Base-by-base conservation (phyloP, 2,797 vertebrate genomes). In the Anabas testudineus region DNA sequence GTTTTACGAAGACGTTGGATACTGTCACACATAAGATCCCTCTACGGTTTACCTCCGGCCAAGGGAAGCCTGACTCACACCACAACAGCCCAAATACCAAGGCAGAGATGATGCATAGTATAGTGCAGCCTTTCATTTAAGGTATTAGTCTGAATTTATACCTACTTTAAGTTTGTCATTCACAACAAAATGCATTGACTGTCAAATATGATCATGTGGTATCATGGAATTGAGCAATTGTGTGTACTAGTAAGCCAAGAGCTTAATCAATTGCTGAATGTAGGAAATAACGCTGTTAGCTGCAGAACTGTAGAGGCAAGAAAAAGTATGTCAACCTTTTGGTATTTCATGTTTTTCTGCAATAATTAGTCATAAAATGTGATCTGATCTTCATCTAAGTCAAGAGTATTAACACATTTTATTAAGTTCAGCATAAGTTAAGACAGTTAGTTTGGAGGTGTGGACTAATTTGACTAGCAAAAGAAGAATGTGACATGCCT, bases 1-100 rank as follows among this genome's bases (percentile, higher is more conserved):
- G 56, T 56, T 64, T 49, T 68, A 66, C 61, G 26, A 37, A 26
- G 46, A 76, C 13, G 1, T 46, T 39, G 59, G 51, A 55, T 65
- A 57, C 46, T 71, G 69, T 61, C 70, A 66, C 62, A 64, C 71
- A 64, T 70, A n/a, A n/a, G 43, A 39, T 65, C 43, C 45, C 46
- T 59, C 62, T 24, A 46, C 45, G 64, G 37, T 45, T 66, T 62
- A 57, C 13, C 47, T 81, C 64, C 10, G 13, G 57, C 26, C 6
- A 13, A 48, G 37, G 60, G 43, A 74, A 74, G 56, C 72, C 60
- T 76, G 64, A 71, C 47, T 78, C 71, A 78, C 22, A 37, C 21
- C 18, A 19, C 19, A 2, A 21, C 26, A 22, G 43, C 43, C 61
- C 49, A 69, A 63, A 39, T 26, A 19, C 5, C 13, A 19, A 51